Base-by-base conservation (phyloP, 1,140 invertebrate genomes). In the Drosophila hydei region DNA sequence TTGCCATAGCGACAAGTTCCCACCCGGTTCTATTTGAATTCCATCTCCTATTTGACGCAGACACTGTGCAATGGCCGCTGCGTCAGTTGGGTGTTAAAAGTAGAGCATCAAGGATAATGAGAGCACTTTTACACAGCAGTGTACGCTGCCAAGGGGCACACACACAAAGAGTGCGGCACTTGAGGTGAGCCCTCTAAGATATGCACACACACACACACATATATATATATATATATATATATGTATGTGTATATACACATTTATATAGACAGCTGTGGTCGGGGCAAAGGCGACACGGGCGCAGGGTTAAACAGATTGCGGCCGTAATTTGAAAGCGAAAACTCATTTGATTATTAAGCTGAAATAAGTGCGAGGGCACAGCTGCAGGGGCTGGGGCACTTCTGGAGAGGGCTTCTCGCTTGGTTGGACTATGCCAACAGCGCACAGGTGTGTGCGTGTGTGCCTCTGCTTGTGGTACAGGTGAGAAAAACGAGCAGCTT, bases 261-360 rank as follows among this genome's bases (percentile, higher is more conserved):
- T 33, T 65, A 64, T 80, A 80, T 79, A 72, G 80, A 84, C 77
- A 87, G 81, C 12, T 9, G 33, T 5, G 30, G 43, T 1, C 1
- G 9, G 19, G 59, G 45, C 56, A 67, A 59, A 55, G 63, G 58
- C 63, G 45, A 71, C 65, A 73, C 63, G 63, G 56, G 42, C 59
- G 42, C 59, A 72, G 75, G 79, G 70, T 72, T 88, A 87, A 88
- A 83, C 83, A 88, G 84, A 87, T 87, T 88, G 84, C 83, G 83
- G 83, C 83, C 83, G 78, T 88, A 88, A 88, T 88, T 87, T 88
- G 79, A 83, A 72, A 89, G 83, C 79, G 75, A 63, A 88, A 88
- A 88, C 79, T 88, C 84, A 89, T 88, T 88, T 88, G 83, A 89
- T 88, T 88, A 88, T 88, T 89, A 89, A 88, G 79, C 75, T 83